Percentiles rank a stretch among this genome's conserved stretches.
Evolutionary conservation across 2,797 vertebrate species (phyloP).

Genomic region (Smutsia temminckii): DNA sequence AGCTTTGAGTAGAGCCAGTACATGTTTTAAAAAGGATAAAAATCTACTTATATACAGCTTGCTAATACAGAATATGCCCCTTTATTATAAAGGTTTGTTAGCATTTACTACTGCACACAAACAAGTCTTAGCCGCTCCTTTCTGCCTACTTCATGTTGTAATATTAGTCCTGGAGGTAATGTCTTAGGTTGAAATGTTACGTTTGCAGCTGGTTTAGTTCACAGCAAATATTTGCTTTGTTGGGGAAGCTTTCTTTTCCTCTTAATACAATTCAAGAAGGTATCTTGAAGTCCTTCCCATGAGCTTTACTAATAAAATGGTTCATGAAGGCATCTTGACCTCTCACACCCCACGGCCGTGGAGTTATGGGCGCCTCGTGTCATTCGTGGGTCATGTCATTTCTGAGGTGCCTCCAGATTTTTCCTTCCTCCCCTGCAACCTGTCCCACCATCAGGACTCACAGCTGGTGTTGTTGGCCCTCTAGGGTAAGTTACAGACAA

Average conservation of each 20-base stretch:
- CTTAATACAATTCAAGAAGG: background rate
- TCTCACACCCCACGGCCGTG: background rate
- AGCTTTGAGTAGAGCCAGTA: background rate
- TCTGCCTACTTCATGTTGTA: background rate
- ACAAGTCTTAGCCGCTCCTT: background rate
- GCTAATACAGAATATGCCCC: background rate
- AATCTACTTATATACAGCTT: background rate
- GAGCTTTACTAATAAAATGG: background rate
- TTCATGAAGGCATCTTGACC: background rate
- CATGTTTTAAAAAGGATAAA: background rate
- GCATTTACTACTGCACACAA: background rate
- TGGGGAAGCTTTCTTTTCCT: background rate
- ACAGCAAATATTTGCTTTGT: background rate
- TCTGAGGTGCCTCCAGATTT: background rate
- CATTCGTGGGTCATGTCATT: background rate
- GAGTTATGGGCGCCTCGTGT: fast-evolving
- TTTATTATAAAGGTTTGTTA: background rate
- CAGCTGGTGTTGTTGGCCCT: background rate
- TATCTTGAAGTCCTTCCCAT: background rate
- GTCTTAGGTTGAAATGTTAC: background rate
- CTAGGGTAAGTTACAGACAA: background rate
- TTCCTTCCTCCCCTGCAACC: background rate
- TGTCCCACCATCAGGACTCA: background rate
- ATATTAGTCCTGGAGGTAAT: background rate
- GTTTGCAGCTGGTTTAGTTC: background rate